These are phyloP conservation scores for Amphipoea oculea DNA, from an alignment of 2,888 invertebrate species.

Conservation along the genomic window DNA sequence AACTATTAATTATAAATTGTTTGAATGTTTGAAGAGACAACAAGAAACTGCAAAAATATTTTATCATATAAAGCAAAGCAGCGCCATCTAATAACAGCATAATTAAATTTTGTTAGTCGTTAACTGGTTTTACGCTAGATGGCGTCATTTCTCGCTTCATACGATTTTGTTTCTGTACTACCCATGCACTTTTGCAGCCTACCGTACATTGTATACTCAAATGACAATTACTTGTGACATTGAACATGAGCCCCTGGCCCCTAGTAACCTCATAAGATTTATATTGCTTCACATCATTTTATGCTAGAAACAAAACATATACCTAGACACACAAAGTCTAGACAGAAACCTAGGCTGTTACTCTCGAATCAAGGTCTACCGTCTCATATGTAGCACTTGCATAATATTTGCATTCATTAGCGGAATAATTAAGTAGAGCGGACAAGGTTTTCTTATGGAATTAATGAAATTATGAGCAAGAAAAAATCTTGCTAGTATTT, in stretches of 20 bases:
- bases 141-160: no score
- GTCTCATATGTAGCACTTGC: background rate
- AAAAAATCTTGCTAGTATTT: background rate
- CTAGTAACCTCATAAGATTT: background rate
- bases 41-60: no score
- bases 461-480: background rate
- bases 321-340: conserved; percentile 5
- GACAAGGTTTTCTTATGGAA: background rate
- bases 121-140: no score
- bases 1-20: no score
- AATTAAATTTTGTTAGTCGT: no score
- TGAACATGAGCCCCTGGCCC: background rate
- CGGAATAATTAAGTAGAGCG: background rate
- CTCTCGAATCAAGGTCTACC: conserved; percentile 9
- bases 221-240: background rate
- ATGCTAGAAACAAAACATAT: background rate
- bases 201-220: background rate
- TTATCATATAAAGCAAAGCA: no score
- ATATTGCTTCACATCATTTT: background rate
- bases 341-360: conserved; percentile 4
- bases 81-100: no score
- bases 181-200: no score
- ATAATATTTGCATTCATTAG: conserved; percentile 28
- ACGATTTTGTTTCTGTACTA: no score
- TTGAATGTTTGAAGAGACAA: no score